Evolutionary conservation across 1,140 invertebrate species (phyloP).

Genomic region (Drosophila quadrilineata): DNA sequence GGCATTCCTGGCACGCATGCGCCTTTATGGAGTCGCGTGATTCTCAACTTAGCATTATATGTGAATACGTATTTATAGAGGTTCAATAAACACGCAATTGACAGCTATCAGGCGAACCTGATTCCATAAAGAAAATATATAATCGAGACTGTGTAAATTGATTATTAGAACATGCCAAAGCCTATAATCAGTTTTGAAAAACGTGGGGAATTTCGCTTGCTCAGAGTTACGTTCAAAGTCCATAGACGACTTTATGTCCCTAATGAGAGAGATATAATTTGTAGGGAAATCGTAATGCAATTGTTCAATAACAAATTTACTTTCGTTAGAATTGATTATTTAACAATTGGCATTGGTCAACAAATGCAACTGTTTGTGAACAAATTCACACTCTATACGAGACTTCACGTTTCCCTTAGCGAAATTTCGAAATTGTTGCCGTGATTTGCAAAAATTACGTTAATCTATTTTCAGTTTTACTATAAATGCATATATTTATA

Average conservation of each 20-base stretch:
- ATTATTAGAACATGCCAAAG: conserved; percentile 11
- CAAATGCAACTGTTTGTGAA: neutral
- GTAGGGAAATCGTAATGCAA: no score
- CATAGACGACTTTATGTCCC: no score
- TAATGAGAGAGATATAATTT: no score
- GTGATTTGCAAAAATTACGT: conserved; percentile 6
- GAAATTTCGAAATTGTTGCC: no score
- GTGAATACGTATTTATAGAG: conserved; percentile 1
- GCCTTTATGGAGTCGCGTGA: conserved; percentile 16
- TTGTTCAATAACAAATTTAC: no score
- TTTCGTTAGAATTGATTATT: no score
- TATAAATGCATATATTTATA: no score
- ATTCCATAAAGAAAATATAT: neutral
- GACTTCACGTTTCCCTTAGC: neutral
- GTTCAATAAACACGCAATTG: conserved; percentile 21
- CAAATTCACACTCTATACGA: conserved; percentile 8
- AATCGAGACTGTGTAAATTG: no score
- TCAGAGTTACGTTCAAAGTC: no score
- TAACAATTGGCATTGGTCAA: no score
- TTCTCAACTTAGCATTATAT: conserved; percentile 14
- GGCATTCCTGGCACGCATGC: conserved; percentile 8
- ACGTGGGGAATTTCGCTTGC: neutral
- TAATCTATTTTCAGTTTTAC: no score
- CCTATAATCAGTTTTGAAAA: neutral
- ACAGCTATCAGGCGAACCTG: conserved; percentile 2